These are phyloP conservation scores for Solenodon paradoxus DNA, from an alignment of 2,113 vertebrate species.

Conservation along the genomic window DNA sequence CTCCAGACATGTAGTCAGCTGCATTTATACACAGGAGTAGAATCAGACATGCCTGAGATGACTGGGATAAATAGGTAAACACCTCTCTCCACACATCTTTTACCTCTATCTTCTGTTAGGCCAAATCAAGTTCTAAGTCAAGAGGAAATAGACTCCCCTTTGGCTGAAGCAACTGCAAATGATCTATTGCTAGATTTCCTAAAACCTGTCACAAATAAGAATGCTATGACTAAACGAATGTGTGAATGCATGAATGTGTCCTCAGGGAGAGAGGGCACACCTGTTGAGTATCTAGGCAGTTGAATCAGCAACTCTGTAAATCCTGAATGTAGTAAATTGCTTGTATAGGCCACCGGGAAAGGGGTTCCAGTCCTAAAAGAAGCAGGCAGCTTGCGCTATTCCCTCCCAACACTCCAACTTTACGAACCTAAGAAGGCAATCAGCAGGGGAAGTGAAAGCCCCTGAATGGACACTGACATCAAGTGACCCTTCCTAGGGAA, in stretches of 20 bases:
- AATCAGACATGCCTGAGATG: background rate
- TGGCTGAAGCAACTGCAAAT: background rate
- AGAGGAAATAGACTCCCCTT: background rate
- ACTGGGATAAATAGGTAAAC: background rate
- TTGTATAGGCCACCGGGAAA: background rate
- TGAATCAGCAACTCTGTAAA: background rate
- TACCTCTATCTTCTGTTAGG: background rate
- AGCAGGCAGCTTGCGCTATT: background rate
- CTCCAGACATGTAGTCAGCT: background rate
- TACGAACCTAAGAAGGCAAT: slow-evolving; percentile 39
- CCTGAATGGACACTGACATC: slow-evolving; percentile 40
- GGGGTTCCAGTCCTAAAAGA: background rate
- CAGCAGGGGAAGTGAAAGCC: slow-evolving; percentile 19
- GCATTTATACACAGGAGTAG: background rate
- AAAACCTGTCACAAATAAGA: background rate
- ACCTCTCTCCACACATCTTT: background rate
- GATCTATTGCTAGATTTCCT: background rate
- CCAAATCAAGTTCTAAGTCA: background rate
- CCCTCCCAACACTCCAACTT: slow-evolving; percentile 12
- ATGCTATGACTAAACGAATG: background rate
- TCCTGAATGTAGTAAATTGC: background rate
- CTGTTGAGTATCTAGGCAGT: background rate
- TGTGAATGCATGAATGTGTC: background rate
- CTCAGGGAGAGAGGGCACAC: background rate
- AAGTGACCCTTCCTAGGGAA: slow-evolving; percentile 31